Base-by-base conservation (phyloP, 2,113 vertebrate genomes). In the Calyptommatus sinebrachiatus region DNA sequence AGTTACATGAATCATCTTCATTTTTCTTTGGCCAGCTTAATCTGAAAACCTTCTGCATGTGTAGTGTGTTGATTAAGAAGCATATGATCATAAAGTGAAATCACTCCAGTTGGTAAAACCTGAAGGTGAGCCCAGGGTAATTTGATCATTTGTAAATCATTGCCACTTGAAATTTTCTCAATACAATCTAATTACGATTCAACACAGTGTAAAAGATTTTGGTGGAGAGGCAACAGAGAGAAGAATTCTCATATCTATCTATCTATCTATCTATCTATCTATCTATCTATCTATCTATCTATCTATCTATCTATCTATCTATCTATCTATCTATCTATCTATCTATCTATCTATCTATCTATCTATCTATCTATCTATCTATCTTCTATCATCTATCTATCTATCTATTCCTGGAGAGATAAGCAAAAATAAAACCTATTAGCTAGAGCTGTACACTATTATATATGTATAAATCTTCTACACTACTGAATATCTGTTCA, bases 121-220 rank as follows among this genome's bases (percentile, higher is more conserved):
- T 83, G 88, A 82, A 94, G 88, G 85, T 90, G 92, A 89, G 29
- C 72, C 78, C 81, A 89, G 85, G 90, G 89, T 93, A 89, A 91
- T 89, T 78, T 89, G 76, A 91, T 91, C 70, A 79, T 93, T 89
- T 92, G 82, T 89, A 91, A 93, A 91, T 90, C 81, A 83, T 88
- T 91, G 89, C 89, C 83, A 90, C 82, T 92, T 75, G 1, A 88
- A 90, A 76, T 89, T 92, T 91, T 91, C 86, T 92, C 88, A 90
- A 77, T 88, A 89, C 61, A 88, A 50, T 83, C 92, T 94, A 92
- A 94, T 95, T 92, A 93, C 69, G 78, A 92, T 90, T 92, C 86
- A 87, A 71, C 53, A 85, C 66, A 84, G 67, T 81, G 67, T 86
- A 85, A 87, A 92, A 75, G 78, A 84, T 89, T 84, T 89, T 86